Conservation (phyloP, 2,888 invertebrate species). For the Liposcelis brunnea region DNA sequence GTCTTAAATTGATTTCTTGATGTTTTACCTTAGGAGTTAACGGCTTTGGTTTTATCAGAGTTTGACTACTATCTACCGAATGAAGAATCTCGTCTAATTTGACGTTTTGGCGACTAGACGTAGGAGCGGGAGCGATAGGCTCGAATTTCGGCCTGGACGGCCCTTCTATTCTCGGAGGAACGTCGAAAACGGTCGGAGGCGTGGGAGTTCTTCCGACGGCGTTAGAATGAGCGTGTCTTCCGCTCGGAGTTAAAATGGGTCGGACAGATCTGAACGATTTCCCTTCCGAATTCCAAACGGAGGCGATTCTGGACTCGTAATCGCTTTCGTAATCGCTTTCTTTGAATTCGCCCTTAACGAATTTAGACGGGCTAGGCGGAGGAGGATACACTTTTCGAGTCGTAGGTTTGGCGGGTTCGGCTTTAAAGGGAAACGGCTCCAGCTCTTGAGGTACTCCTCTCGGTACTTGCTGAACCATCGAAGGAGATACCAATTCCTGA, state of each 20-base stretch:
- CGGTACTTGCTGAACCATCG: constrained; percentile 23
- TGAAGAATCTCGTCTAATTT: constrained; percentile 25
- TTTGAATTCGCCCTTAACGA: constrained; percentile 42
- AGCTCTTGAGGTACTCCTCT: constrained; percentile 18
- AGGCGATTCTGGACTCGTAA: constrained; percentile 40
- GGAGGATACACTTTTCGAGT: constrained; percentile 28
- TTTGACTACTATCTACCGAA: constrained; percentile 25
- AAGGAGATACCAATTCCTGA: constrained; percentile 36
- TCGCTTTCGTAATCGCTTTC: constrained; percentile 59
- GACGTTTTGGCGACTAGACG: constrained; percentile 17
- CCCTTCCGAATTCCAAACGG: constrained; percentile 27
- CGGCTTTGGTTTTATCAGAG: constrained; percentile 35
- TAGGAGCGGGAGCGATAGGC: constrained; percentile 26
- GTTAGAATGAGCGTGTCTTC: constrained; percentile 15
- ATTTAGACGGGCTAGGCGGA: constrained; percentile 45
- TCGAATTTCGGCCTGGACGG: constrained; percentile 37
- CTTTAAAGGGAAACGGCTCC: constrained; percentile 30
- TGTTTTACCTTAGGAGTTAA: constrained; percentile 26
- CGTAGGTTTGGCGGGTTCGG: constrained; percentile 24
- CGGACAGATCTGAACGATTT: constrained; percentile 39
- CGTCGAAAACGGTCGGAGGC: constrained; percentile 40
- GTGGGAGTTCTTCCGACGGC: constrained; percentile 33
- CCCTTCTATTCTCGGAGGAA: constrained; percentile 26
- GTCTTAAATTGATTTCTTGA: constrained; percentile 30
- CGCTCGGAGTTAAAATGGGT: constrained; percentile 35